These are phyloP conservation scores for Mesocentrotus franciscanus DNA, from an alignment of 53 echinoderm and acorn worm species.

Conservation along the genomic window DNA sequence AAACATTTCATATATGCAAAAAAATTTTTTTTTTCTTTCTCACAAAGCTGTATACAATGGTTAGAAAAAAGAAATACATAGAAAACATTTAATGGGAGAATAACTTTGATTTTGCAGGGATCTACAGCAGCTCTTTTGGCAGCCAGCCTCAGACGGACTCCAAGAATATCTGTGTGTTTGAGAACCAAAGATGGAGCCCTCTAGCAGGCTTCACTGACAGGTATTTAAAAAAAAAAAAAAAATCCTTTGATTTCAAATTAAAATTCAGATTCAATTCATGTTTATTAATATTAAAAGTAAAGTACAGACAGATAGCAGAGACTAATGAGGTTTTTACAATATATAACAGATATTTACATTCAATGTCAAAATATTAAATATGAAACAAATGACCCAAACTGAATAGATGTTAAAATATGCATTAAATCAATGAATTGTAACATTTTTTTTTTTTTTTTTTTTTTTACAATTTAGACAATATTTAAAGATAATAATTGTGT, in stretches of 20 bases:
- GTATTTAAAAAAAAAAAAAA: constrained; percentile 32
- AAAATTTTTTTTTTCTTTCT: neutral
- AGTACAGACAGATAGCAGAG: too few species aligned
- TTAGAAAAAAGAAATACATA: neutral
- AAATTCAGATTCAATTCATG: too few species aligned
- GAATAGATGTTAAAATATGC: too few species aligned
- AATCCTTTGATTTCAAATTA: neutral
- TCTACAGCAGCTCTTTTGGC: constrained; percentile 82
- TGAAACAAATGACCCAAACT: too few species aligned
- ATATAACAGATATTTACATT: too few species aligned
- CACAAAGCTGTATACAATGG: neutral
- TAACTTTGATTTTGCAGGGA: constrained; percentile 62
- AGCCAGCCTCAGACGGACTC: constrained; percentile 89
- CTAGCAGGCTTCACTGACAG: constrained; percentile 87
- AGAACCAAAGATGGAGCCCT: constrained; percentile 96
- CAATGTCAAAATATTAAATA: too few species aligned
- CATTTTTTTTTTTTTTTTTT: too few species aligned
- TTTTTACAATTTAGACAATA: too few species aligned
- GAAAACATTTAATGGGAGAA: neutral
- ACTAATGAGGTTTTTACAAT: too few species aligned
- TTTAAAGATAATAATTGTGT: too few species aligned
- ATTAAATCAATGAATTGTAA: too few species aligned
- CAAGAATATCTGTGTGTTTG: constrained; percentile 84
- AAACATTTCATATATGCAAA: neutral
- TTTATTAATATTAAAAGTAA: too few species aligned